A percentile compares a stretch with the other conserved stretches of the same genome.
Conservation (phyloP, 2,113 vertebrate genomes). For the Oreocharis arfaki region DNA sequence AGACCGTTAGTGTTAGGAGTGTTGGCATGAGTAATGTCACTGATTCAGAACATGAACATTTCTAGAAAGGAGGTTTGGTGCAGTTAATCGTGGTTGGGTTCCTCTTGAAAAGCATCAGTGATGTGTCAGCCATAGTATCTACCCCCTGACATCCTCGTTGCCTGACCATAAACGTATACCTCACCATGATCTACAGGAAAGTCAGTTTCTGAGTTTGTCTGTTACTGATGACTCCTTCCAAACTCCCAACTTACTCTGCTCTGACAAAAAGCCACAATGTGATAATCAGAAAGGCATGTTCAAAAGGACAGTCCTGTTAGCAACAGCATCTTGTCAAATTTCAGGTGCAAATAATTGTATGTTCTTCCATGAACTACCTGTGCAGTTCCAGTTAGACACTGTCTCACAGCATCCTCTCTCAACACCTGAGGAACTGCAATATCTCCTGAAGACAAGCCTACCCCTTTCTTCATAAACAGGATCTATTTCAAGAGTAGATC, state of each 20-base stretch:
- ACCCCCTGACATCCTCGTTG: not conserved
- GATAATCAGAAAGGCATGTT: not conserved
- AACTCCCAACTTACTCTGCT: not conserved
- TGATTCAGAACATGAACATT: not conserved
- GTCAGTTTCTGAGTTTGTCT: not conserved
- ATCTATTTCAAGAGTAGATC: not conserved
- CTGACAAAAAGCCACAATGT: not conserved
- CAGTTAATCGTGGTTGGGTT: not conserved
- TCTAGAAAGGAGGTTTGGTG: not conserved
- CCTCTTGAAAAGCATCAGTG: not conserved
- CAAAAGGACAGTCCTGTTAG: not conserved
- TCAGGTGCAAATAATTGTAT: not conserved
- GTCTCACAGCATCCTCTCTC: not conserved
- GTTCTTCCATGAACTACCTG: not conserved
- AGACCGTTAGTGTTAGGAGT: not conserved
- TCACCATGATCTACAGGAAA: not conserved
- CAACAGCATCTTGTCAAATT: not conserved
- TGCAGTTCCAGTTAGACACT: not conserved
- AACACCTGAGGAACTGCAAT: not conserved
- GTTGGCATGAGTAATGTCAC: not conserved
- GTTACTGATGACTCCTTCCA: not conserved
- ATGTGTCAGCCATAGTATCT: not conserved
- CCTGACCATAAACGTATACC: not conserved
- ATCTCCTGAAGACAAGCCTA: not conserved
- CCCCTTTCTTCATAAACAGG: not conserved